Evolutionary conservation across 2,113 vertebrate genomes (phyloP), one percentile per base, ranked within the genome.

Genomic region (Cranoglanis bouderius): DNA sequence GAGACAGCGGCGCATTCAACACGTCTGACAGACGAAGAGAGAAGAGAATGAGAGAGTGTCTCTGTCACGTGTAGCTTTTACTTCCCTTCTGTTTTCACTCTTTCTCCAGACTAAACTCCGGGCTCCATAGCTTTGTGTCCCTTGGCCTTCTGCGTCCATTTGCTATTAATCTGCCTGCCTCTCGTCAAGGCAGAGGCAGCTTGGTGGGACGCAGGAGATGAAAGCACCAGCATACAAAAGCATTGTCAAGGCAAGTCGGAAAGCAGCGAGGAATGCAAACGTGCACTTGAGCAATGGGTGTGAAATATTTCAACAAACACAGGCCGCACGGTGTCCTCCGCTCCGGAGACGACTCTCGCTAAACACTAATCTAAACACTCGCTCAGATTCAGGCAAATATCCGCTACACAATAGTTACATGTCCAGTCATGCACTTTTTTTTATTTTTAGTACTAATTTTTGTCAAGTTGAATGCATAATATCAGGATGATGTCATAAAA

Each of bases 101-200:
- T 51, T 82, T 26, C 85, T 83, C n/a, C 72, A 89, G 88, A 82
- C 90, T 91, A 90, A 90, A 81, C 81, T 91, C 81, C 90, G 88
- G n/a, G 77, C 77, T 83, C 88, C 38, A 38, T 49, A 90, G 88
- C 92, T 95, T 94, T 95, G 89, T 95, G 93, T 63, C 84, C 55
- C 35, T 91, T 32, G 90, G 89, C 94, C 93, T 29, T 92, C 89
- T 92, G 91, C 92, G 87, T 91, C 88, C 89, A 92, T 95, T 94
- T 92, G 87, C 85, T 90, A 90, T 86, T 93, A 93, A 93, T 92
- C 91, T 92, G 89, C 89, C 90, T 88, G 85, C 77, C 88, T 85
- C 83, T 88, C 88, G 84, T 88, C 93, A 93, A 93, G 92, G 91
- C 90, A 59, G 84, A 29, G 57, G 43, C 16, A 21, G 32, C 35